phyloP scores from a whole-genome alignment of 1,140 invertebrate species.

The Whitmania pigra region DNA sequence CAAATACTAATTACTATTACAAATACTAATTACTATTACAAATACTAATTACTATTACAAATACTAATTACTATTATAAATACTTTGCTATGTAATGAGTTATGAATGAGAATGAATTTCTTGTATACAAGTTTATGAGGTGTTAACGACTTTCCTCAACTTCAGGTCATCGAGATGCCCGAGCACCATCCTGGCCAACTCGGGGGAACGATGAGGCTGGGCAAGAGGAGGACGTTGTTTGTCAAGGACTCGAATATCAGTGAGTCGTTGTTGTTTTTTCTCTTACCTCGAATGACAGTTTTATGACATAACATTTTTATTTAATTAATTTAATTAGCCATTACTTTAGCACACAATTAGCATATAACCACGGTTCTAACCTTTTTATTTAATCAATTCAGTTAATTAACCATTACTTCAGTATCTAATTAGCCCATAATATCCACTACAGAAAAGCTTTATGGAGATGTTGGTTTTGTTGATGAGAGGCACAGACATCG shows the following conservation, averaged over 20 bases:
- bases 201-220: conserved; percentile 95
- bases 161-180: conserved; percentile 85
- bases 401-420: no score
- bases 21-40: not conserved
- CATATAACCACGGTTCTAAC: not conserved
- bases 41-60: no score
- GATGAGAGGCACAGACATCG: conserved; percentile 94
- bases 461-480: conserved; percentile 65
- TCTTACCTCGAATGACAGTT: no score
- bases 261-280: not conserved
- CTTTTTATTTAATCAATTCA: not conserved
- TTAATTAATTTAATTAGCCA: no score
- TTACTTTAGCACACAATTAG: no score
- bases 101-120: no score
- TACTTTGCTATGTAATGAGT: no score
- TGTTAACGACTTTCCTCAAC: not conserved
- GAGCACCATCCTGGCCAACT: conserved; percentile 83
- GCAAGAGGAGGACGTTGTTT: conserved; percentile 76
- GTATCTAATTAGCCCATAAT: not conserved
- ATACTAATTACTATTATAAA: no score
- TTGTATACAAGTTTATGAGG: no score
- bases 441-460: conserved; percentile 55
- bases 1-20: no score
- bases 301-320: no score
- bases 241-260: conserved; percentile 27